Conservation (phyloP, 2,113 vertebrate species). For the Origma solitaria region DNA sequence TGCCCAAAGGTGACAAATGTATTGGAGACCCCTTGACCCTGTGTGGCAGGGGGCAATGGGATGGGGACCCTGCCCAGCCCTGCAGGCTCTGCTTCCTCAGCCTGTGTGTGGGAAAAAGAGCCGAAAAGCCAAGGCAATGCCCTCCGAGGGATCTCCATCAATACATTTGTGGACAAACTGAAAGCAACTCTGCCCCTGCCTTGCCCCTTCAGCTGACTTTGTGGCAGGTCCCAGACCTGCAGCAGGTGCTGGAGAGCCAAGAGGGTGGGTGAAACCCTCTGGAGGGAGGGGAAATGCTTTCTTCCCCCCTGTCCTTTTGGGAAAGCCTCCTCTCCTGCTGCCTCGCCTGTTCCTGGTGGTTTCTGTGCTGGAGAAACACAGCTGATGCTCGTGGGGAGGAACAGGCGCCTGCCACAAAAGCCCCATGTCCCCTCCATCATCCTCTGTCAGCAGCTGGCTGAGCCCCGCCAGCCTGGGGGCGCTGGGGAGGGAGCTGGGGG, state of each 20-base stretch:
- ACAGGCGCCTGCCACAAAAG: neutral
- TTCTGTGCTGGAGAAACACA: neutral
- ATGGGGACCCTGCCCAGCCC: neutral
- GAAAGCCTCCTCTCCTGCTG: neutral
- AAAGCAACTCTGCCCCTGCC: constrained; percentile 30
- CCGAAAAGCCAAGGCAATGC: neutral
- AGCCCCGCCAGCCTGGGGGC: neutral
- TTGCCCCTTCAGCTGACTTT: neutral
- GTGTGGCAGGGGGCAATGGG: neutral
- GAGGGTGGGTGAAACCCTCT: neutral
- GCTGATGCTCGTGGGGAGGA: neutral
- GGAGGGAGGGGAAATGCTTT: neutral
- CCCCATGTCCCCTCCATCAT: neutral
- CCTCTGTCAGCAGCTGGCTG: neutral
- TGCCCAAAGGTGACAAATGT: constrained; percentile 33
- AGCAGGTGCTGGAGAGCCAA: neutral
- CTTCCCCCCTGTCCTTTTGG: neutral
- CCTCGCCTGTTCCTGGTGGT: neutral
- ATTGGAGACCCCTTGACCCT: neutral
- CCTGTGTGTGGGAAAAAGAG: rapidly evolving
- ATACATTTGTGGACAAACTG: constrained; percentile 17
- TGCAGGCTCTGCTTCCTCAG: neutral
- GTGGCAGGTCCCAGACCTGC: neutral
- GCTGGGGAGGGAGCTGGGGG: neutral
- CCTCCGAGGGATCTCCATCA: neutral